Percentiles rank a stretch among this genome's conserved stretches.
Conservation (phyloP, 2,797 vertebrate genomes). For the Muscicapa comitata region DNA sequence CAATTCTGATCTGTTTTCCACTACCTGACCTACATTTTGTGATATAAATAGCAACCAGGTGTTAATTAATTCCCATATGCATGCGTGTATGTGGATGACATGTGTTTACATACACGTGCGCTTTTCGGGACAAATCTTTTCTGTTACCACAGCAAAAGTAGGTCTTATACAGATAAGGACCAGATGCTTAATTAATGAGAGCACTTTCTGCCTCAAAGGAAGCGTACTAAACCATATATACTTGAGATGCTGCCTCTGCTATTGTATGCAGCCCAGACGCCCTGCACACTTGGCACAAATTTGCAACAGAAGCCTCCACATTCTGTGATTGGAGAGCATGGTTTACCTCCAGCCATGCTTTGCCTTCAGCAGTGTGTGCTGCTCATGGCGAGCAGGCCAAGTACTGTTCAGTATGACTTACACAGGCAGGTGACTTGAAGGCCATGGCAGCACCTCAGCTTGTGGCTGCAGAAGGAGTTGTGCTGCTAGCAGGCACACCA, state of each 20-base stretch:
- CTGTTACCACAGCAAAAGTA: neutral
- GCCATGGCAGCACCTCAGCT: neutral
- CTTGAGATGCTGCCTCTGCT: neutral
- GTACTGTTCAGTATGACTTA: neutral
- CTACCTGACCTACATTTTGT: neutral
- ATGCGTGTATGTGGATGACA: neutral
- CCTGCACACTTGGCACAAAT: neutral
- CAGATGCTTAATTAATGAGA: neutral
- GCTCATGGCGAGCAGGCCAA: accelerated
- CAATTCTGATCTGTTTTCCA: neutral
- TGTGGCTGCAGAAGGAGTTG: accelerated
- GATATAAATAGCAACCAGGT: slow-evolving; percentile 38
- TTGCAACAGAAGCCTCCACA: neutral
- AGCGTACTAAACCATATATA: neutral
- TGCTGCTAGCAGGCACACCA: neutral
- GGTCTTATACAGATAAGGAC: neutral
- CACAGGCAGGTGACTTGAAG: accelerated
- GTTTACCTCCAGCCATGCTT: neutral
- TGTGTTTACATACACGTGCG: neutral
- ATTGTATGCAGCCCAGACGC: accelerated
- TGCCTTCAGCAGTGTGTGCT: neutral
- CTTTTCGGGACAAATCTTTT: neutral
- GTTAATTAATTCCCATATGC: slow-evolving; percentile 18
- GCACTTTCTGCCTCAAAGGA: neutral
- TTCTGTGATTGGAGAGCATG: neutral